phyloP scores from a whole-genome alignment of 2,888 invertebrate species.

The Branchellion lobata region DNA sequence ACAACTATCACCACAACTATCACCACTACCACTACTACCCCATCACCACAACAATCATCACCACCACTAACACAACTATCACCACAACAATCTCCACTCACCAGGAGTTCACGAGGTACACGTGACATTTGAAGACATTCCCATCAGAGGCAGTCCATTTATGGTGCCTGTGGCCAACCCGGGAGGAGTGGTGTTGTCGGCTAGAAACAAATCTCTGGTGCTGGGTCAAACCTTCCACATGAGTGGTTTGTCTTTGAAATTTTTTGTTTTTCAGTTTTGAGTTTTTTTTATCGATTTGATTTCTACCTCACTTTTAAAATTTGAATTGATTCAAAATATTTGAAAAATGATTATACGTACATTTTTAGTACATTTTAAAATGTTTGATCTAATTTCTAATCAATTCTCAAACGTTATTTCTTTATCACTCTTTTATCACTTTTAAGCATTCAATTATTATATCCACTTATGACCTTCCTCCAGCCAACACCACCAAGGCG shows the following conservation, averaged over 20 bases:
- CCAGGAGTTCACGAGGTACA: slow-evolving; percentile 67
- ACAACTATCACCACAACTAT: not conserved
- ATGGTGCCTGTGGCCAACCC: slow-evolving; percentile 68
- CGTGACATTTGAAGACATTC: slow-evolving; percentile 63
- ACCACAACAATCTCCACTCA: not conserved
- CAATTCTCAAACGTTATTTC: no score
- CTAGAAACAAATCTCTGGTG: slow-evolving; percentile 20
- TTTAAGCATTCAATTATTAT: no score
- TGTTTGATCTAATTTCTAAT: no score
- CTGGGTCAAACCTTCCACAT: slow-evolving; percentile 33
- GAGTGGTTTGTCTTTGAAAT: slow-evolving; percentile 18
- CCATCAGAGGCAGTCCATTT: slow-evolving; percentile 88
- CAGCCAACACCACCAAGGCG: slow-evolving; percentile 93
- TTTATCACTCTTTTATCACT: no score
- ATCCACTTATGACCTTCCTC: no score
- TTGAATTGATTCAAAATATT: not conserved
- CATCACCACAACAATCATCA: no score
- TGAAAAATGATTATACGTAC: not conserved
- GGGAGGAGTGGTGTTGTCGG: slow-evolving; percentile 28
- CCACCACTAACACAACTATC: not conserved
- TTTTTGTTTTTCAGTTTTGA: not conserved
- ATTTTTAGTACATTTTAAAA: not conserved
- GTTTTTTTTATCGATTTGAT: not conserved
- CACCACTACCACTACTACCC: no score
- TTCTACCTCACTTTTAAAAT: not conserved